Evolutionary conservation across 2,113 vertebrate species (phyloP).

Genomic region (Forbesichthys agassizii): DNA sequence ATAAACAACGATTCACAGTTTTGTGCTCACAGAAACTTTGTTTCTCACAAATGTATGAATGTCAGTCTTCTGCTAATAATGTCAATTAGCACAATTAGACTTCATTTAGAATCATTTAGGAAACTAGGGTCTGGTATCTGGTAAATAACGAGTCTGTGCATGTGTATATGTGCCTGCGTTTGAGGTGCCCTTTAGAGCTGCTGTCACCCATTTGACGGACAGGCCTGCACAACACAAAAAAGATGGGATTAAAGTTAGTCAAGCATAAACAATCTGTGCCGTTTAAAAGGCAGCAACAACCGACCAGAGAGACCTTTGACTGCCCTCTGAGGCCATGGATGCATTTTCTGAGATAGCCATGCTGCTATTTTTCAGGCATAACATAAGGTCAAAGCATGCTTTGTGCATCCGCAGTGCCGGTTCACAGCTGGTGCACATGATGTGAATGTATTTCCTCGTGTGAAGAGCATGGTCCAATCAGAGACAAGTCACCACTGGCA

Average conservation of each 20-base stretch:
- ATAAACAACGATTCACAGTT: not conserved
- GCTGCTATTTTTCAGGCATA: not conserved
- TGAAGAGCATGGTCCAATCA: too few species aligned
- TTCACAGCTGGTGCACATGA: too few species aligned
- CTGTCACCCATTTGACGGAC: constrained; percentile 70
- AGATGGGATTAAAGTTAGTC: constrained; percentile 62
- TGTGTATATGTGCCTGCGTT: constrained; percentile 30
- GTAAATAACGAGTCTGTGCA: constrained; percentile 55
- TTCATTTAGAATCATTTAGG: not conserved
- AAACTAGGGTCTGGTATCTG: constrained; percentile 1
- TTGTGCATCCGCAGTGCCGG: too few species aligned
- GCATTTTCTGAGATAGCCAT: constrained; percentile 1
- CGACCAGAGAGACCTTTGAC: not conserved
- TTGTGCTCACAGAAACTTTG: not conserved
- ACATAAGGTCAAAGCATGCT: too few species aligned
- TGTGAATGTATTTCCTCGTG: too few species aligned
- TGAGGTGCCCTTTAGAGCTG: constrained; percentile 65
- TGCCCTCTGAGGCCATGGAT: constrained; percentile 15
- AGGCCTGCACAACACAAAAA: constrained; percentile 53
- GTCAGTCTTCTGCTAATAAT: constrained; percentile 3
- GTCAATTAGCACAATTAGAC: too few species aligned
- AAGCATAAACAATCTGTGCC: constrained; percentile 63
- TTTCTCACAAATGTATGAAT: not conserved
- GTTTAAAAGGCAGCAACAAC: constrained; percentile 31
- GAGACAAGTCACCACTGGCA: too few species aligned